These are phyloP conservation scores for Danio rerio DNA, from an alignment of 2,113 vertebrate species.

Conservation along the genomic window DNA sequence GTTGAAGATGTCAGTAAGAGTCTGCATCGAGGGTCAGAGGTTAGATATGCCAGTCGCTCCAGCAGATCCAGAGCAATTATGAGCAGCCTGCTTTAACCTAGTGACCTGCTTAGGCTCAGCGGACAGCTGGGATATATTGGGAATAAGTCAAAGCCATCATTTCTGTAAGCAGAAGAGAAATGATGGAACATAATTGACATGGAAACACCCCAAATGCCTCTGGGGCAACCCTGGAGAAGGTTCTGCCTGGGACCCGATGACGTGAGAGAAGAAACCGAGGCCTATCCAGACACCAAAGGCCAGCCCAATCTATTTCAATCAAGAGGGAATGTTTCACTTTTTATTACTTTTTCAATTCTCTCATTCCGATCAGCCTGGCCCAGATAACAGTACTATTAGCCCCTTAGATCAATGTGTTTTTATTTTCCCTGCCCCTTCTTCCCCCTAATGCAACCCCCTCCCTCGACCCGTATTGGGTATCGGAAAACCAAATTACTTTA, in stretches of 20 bases:
- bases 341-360: slow-evolving; percentile 58
- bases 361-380: slow-evolving; percentile 40
- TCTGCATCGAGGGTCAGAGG: slow-evolving; percentile 41
- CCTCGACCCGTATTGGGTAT: slow-evolving; percentile 56
- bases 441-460: slow-evolving; percentile 27
- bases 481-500: slow-evolving; percentile 58
- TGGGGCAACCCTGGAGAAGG: slow-evolving; percentile 37
- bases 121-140: slow-evolving; percentile 55
- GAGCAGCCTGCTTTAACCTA: slow-evolving; percentile 53
- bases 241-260: slow-evolving; percentile 3
- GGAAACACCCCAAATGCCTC: slow-evolving; percentile 44
- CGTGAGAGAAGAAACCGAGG: background rate
- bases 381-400: slow-evolving; percentile 60
- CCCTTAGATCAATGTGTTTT: slow-evolving; percentile 62
- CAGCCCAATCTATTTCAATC: slow-evolving; percentile 51
- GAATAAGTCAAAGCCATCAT: slow-evolving; percentile 50
- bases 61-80: slow-evolving; percentile 55
- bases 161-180: slow-evolving; percentile 48
- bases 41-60: slow-evolving; percentile 53
- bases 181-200: slow-evolving; percentile 52
- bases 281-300: slow-evolving; percentile 15
- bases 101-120: slow-evolving; percentile 45
- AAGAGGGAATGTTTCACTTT: slow-evolving; percentile 50
- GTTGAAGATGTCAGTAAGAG: slow-evolving; percentile 40
- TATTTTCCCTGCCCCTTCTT: slow-evolving; percentile 48